Evolutionary conservation across 2,113 vertebrate species (phyloP).

Genomic region (Bos indicus): DNA sequence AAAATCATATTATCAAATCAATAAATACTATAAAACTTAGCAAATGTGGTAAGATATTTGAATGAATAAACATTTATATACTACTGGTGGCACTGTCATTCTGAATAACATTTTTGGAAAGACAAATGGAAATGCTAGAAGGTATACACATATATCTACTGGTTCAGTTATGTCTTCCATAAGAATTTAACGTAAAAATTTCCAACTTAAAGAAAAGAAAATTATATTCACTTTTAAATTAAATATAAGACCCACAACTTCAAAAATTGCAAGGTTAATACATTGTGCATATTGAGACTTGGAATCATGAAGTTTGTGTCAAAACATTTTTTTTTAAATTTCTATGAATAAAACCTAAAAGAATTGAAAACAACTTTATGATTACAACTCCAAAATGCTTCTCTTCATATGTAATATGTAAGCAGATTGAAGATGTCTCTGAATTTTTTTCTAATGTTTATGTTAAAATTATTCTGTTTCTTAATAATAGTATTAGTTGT

Average conservation of each 20-base stretch:
- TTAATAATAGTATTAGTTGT: not conserved
- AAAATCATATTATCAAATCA: not conserved
- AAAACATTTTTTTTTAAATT: not conserved
- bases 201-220: not conserved
- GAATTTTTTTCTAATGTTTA: not conserved
- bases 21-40: not conserved
- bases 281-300: not conserved
- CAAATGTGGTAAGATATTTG: not conserved
- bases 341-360: not conserved
- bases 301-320: not conserved
- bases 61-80: not conserved
- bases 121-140: not conserved
- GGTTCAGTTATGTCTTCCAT: not conserved
- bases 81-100: not conserved
- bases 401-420: not conserved
- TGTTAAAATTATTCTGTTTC: not conserved
- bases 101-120: not conserved
- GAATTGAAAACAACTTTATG: not conserved
- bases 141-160: not conserved
- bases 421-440: not conserved
- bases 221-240: not conserved
- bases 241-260: not conserved
- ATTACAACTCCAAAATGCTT: not conserved
- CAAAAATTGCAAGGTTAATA: not conserved
- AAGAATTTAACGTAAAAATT: not conserved